Evolutionary conservation across 2,113 vertebrate genomes (phyloP), one percentile per base, ranked within the genome.

Genomic region (Cranoglanis bouderius): DNA sequence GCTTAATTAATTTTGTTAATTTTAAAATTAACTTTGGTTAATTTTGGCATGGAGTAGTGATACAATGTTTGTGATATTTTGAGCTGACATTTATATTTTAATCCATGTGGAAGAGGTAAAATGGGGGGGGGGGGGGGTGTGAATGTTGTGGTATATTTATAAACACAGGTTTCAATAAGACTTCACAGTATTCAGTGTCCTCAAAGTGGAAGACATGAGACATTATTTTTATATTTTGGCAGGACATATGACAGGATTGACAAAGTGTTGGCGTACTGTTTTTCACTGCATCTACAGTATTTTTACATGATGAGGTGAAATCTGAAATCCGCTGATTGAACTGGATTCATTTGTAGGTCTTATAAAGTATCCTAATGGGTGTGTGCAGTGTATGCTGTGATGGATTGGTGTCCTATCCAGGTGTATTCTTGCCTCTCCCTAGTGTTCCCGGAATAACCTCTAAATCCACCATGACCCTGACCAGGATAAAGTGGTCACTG

Each of bases 291-390:
- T 63, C 40, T 72, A 26, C 59, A 88, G 61, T 86, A 61, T 91
- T 88, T 86, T 87, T 88, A 77, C 72, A 89, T 59, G 70, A 89
- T 88, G 57, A 86, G 57, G 67, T 82, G 77, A 75, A 55, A 51
- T 77, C 43, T 51, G 43, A 86, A 55, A 88, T 57, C 65, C 13
- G 29, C 63, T 83, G 70, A 84, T 82, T 86, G 55, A 85, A 84
- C 59, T 75, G 82, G 46, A 70, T 86, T 85, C 55, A 87, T 87
- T 87, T 88, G 65, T 88, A 86, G 49, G 81, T 43, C 14, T 72
- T 19, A 18, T 72, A 72, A 72, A 72, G 18, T 35, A 72, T 72
- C 16, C 32, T 72, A 38, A 72, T 72, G 67, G n/a, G 63, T 65
- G 67, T 70, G 32, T 70, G 32, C 1, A 35, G n/a, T 29, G 26